These are phyloP conservation scores for Furcula furcula DNA, from an alignment of 2,888 invertebrate genomes.

Conservation along the genomic window DNA sequence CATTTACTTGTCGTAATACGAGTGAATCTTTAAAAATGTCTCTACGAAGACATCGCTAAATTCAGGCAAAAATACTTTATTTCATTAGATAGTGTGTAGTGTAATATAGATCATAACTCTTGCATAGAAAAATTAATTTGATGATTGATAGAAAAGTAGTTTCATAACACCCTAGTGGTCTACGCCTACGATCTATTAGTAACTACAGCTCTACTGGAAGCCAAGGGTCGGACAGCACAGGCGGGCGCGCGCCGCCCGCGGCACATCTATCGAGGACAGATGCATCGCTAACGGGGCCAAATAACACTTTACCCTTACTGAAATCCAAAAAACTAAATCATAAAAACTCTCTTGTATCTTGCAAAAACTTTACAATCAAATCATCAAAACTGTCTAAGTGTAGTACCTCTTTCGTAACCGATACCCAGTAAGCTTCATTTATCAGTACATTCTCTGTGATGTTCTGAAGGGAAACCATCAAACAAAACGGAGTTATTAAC, in stretches of 20 bases:
- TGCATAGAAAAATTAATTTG: constrained; percentile 78
- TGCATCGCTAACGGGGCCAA: constrained; percentile 83
- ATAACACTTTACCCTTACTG: constrained; percentile 81
- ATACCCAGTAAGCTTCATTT: constrained; percentile 97
- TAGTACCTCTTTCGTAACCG: constrained; percentile 95
- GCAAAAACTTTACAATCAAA: constrained; percentile 81
- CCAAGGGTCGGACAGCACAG: constrained; percentile 78
- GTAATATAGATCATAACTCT: constrained; percentile 75
- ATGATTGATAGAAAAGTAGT: constrained; percentile 78
- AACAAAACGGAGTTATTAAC: constrained; percentile 79
- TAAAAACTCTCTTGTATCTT: constrained; percentile 79
- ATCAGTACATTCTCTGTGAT: constrained; percentile 97
- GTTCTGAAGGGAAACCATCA: constrained; percentile 91
- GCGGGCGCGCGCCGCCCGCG: constrained; percentile 43
- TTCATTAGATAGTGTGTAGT: constrained; percentile 73
- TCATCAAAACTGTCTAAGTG: constrained; percentile 83
- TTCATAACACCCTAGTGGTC: constrained; percentile 81
- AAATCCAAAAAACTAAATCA: constrained; percentile 81
- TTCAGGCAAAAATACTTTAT: constrained; percentile 74
- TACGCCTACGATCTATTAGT: constrained; percentile 79
- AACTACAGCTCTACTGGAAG: constrained; percentile 79
- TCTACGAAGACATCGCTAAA: constrained; percentile 78
- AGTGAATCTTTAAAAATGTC: constrained; percentile 72
- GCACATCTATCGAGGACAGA: constrained; percentile 80
- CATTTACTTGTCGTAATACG: constrained; percentile 71